Percentiles rank a stretch among this genome's conserved stretches.
These are phyloP conservation scores for Salvator merianae DNA, from an alignment of 2,113 vertebrate species.

Conservation along the genomic window DNA sequence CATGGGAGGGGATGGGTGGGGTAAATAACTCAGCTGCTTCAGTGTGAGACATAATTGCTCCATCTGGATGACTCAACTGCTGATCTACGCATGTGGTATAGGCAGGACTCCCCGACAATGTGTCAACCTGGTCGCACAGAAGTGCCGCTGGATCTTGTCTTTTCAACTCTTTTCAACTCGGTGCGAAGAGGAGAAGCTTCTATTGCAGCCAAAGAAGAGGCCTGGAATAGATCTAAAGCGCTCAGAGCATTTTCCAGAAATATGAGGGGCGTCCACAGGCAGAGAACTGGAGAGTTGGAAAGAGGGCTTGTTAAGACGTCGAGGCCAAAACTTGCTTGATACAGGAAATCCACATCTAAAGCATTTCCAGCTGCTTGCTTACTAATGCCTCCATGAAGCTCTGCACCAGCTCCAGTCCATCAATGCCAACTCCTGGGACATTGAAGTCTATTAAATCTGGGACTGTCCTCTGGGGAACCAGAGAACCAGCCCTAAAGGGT, in stretches of 20 bases:
- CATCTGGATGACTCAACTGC: slow-evolving; percentile 24
- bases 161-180: not conserved
- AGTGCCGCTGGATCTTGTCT: no score
- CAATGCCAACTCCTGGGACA: no score
- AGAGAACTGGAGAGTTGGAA: not conserved
- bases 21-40: slow-evolving; percentile 14
- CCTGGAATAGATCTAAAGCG: not conserved
- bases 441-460: not conserved
- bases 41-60: not conserved
- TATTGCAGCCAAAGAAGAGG: not conserved
- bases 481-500: not conserved
- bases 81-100: not conserved
- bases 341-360: not conserved
- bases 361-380: no score
- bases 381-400: no score
- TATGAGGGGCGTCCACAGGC: not conserved
- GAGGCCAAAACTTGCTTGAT: not conserved
- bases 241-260: not conserved
- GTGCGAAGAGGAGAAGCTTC: no score
- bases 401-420: no score
- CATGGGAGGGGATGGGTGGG: slow-evolving; percentile 46
- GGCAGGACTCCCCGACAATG: not conserved
- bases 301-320: not conserved
- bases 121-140: not conserved
- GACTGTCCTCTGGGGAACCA: not conserved